Evolutionary conservation across 1,140 invertebrate species (phyloP).

Genomic region (Camponotus pennsylvanicus): DNA sequence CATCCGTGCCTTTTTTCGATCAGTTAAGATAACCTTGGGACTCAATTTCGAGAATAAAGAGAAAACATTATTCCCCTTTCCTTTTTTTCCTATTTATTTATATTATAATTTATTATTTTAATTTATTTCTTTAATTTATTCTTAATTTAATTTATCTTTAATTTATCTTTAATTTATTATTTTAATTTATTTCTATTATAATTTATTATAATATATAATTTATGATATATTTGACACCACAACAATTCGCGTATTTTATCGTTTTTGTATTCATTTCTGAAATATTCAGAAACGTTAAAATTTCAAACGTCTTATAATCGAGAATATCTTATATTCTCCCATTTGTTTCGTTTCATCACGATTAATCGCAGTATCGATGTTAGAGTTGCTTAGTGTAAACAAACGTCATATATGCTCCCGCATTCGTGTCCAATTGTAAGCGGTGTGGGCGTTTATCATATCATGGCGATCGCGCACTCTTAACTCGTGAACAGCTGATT

Average conservation of each 20-base stretch:
- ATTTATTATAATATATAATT: background rate
- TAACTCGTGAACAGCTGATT: conserved; percentile 56
- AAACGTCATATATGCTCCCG: background rate
- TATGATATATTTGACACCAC: background rate
- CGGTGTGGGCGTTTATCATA: conserved; percentile 6
- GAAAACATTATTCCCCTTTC: background rate
- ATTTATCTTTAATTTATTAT: no score
- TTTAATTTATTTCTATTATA: no score
- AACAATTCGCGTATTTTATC: no score
- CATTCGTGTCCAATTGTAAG: background rate
- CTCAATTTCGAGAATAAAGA: background rate
- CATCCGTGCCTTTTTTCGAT: background rate
- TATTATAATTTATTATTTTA: background rate
- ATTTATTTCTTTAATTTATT: background rate
- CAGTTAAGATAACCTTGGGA: background rate
- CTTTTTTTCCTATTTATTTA: background rate
- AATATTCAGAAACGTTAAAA: no score
- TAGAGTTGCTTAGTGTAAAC: conserved; percentile 6
- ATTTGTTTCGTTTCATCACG: background rate
- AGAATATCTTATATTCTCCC: no score
- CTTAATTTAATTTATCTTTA: no score
- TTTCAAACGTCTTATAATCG: no score
- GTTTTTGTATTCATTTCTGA: no score
- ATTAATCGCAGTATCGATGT: background rate
- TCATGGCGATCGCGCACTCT: conserved; percentile 34